Percentiles rank a stretch among this genome's conserved stretches.
Conservation (phyloP, 2,113 vertebrate genomes). For the Felis chaus region DNA sequence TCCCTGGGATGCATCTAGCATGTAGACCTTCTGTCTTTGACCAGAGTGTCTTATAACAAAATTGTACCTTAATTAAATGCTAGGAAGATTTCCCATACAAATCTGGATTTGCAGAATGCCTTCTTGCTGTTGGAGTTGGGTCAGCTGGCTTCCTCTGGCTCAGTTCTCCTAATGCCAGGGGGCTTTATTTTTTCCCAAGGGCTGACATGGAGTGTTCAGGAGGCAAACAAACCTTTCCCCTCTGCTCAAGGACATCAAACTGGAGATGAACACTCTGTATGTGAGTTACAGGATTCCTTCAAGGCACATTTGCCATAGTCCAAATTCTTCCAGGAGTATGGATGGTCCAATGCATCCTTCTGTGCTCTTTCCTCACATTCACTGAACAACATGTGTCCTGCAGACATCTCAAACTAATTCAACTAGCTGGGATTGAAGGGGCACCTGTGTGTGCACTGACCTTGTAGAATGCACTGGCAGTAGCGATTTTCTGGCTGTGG, state of each 20-base stretch:
- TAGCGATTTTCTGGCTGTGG: neutral
- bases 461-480: neutral
- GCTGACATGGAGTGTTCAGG: neutral
- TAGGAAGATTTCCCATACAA: neutral
- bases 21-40: neutral
- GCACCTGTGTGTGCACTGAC: neutral
- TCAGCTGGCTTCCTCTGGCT: neutral
- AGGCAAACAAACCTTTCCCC: neutral
- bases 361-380: neutral
- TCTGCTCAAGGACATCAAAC: neutral
- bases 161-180: neutral
- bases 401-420: neutral
- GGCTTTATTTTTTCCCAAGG: neutral
- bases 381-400: neutral
- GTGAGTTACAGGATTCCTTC: neutral
- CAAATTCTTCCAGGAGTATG: neutral
- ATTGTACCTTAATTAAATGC: neutral
- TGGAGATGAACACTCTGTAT: neutral
- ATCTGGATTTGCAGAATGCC: neutral
- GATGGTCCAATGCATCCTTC: neutral
- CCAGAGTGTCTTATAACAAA: neutral
- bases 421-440: neutral
- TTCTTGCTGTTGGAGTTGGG: neutral
- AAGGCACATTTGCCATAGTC: neutral
- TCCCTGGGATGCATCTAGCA: neutral